phyloP scores from a whole-genome alignment of 2,888 invertebrate species.

The Pardosa pseudoannulata region DNA sequence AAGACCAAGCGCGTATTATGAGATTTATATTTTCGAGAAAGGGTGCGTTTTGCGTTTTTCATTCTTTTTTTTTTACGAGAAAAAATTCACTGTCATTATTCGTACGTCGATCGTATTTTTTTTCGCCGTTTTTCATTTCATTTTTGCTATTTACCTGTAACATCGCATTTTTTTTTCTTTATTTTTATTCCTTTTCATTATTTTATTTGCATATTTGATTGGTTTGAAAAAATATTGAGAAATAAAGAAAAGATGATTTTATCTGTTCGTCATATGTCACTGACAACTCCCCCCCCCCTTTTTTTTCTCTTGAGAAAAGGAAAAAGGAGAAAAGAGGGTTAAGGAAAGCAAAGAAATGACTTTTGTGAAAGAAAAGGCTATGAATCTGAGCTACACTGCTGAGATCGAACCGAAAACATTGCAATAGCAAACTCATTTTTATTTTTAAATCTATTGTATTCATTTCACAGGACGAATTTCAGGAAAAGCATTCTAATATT shows the following conservation, averaged over 20 bases:
- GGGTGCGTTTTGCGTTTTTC: slow-evolving; percentile 14
- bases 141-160: slow-evolving; percentile 53
- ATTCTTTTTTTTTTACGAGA: slow-evolving; percentile 3
- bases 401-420: too few relatives aligned
- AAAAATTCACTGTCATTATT: slow-evolving; percentile 51
- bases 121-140: slow-evolving; percentile 24
- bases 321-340: too few relatives aligned
- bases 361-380: too few relatives aligned
- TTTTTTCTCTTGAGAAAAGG: too few relatives aligned
- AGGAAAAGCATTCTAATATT: too few relatives aligned
- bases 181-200: slow-evolving; percentile 45
- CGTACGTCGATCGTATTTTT: slow-evolving; percentile 20
- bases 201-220: slow-evolving; percentile 15
- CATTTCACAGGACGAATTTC: too few relatives aligned
- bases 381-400: too few relatives aligned
- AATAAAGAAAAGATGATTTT: slow-evolving; percentile 12
- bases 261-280: slow-evolving; percentile 49
- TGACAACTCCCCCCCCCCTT: too few relatives aligned
- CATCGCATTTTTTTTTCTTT: slow-evolving; percentile 42
- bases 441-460: too few relatives aligned
- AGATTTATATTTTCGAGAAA: slow-evolving; percentile 62
- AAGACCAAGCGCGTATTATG: slow-evolving; percentile 36
- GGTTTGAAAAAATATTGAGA: slow-evolving; percentile 20
- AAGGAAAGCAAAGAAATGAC: too few relatives aligned
- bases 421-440: too few relatives aligned